Conservation (phyloP, 2,797 vertebrate genomes). For the Cheirogaleus major region DNA sequence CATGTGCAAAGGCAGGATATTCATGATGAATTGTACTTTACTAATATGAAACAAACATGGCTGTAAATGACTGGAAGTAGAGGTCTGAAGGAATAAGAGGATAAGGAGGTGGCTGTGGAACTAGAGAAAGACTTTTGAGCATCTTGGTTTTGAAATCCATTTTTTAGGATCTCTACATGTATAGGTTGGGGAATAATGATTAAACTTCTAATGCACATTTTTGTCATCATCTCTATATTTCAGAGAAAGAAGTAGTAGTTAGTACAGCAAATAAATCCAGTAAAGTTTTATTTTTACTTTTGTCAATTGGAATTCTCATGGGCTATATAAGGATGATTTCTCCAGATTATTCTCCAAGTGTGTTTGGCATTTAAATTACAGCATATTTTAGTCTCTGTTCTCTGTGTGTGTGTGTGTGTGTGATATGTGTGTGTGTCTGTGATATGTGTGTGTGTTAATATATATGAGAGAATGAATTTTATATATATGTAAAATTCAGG, state of each 20-base stretch:
- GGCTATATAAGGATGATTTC: background rate
- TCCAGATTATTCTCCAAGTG: slow-evolving; percentile 38
- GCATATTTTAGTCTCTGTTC: slow-evolving; percentile 41
- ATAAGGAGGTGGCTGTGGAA: background rate
- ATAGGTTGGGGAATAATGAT: background rate
- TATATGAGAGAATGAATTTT: background rate
- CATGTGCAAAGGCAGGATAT: background rate
- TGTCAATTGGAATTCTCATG: background rate
- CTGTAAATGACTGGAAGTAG: background rate
- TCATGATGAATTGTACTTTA: background rate
- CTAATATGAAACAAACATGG: background rate
- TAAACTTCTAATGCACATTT: background rate
- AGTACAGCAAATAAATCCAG: background rate
- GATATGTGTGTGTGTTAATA: background rate
- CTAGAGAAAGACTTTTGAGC: background rate
- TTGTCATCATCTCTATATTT: background rate
- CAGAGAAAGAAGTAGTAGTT: background rate
- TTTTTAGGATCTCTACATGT: background rate
- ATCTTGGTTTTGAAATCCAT: background rate
- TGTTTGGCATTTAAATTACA: slow-evolving; percentile 32
- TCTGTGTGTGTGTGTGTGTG: background rate
- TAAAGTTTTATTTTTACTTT: slow-evolving; percentile 49
- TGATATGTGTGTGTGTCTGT: background rate
- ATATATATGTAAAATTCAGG: background rate
- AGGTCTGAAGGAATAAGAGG: background rate